Conservation (phyloP, 2,888 invertebrate genomes). For the Dichetophora obliterata region DNA sequence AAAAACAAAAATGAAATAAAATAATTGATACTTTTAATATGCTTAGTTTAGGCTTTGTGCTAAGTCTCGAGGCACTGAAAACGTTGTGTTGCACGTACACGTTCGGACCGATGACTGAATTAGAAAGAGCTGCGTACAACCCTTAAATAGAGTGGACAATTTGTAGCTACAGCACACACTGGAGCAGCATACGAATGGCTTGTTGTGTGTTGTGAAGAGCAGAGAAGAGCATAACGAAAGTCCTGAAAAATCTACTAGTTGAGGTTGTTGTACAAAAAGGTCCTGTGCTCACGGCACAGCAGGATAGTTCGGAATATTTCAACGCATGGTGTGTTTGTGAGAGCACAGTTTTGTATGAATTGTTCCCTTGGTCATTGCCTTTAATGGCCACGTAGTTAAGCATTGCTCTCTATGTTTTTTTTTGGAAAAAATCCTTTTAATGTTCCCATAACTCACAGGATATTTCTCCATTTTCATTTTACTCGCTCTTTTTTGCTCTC, state of each 20-base stretch:
- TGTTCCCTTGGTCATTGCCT: no score
- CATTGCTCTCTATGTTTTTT: not conserved
- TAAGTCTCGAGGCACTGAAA: slow-evolving; percentile 20
- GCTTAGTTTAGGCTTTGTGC: slow-evolving; percentile 1
- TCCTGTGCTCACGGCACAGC: no score
- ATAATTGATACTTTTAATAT: not conserved
- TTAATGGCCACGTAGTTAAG: not conserved
- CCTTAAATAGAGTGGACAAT: slow-evolving; percentile 57
- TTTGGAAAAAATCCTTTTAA: no score
- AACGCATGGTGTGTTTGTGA: no score
- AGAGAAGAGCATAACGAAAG: not conserved
- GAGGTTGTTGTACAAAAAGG: no score
- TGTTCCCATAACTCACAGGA: no score
- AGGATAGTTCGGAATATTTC: no score
- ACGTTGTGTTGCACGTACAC: slow-evolving; percentile 49
- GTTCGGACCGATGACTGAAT: slow-evolving; percentile 60
- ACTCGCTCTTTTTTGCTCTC: no score
- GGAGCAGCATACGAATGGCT: not conserved
- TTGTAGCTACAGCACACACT: slow-evolving; percentile 7
- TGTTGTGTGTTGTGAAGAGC: not conserved
- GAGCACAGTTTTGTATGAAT: no score
- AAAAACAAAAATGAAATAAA: slow-evolving; percentile 41
- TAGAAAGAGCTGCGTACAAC: slow-evolving; percentile 52
- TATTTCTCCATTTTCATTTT: no score
- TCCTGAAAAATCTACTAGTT: not conserved